A percentile compares a stretch with the other conserved stretches of the same genome.
Evolutionary conservation across 2,888 invertebrate genomes (phyloP).

Genomic region (Synanthedon formicaeformis): DNA sequence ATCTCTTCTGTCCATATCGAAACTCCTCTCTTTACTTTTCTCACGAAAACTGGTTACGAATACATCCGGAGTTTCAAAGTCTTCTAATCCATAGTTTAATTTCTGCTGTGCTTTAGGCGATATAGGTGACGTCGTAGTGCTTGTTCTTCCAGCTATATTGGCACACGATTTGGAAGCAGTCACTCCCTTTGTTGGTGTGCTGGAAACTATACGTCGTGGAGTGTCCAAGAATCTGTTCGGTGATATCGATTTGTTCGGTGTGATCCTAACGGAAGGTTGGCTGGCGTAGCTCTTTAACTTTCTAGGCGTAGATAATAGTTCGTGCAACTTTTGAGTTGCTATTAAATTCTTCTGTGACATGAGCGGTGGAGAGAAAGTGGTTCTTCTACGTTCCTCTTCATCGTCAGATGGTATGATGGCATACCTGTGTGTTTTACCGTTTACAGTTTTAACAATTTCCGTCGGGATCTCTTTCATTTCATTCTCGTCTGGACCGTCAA

Average conservation of each 20-base stretch:
- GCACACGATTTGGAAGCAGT: constrained; percentile 65
- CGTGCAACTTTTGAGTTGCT: constrained; percentile 83
- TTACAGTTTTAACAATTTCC: constrained; percentile 73
- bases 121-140: constrained; percentile 40
- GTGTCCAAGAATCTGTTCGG: constrained; percentile 29
- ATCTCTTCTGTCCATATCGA: constrained; percentile 39
- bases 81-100: constrained; percentile 54
- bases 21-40: constrained; percentile 39
- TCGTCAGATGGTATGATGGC: constrained; percentile 72
- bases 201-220: constrained; percentile 42
- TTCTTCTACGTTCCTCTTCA: constrained; percentile 51
- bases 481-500: constrained; percentile 64
- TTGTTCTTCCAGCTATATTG: constrained; percentile 37
- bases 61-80: constrained; percentile 45
- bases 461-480: constrained; percentile 70
- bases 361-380: constrained; percentile 49
- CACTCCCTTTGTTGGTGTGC: constrained; percentile 51
- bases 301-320: constrained; percentile 78
- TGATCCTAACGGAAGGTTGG: constrained; percentile 62
- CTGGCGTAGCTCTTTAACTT: constrained; percentile 67
- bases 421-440: constrained; percentile 70
- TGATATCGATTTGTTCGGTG: constrained; percentile 39
- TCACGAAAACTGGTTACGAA: constrained; percentile 56
- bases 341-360: constrained; percentile 73
- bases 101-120: constrained; percentile 71